Percentiles rank a stretch among this genome's conserved stretches.
Conservation (phyloP, 2,797 vertebrate genomes). For the Peromyscus nudipes region DNA sequence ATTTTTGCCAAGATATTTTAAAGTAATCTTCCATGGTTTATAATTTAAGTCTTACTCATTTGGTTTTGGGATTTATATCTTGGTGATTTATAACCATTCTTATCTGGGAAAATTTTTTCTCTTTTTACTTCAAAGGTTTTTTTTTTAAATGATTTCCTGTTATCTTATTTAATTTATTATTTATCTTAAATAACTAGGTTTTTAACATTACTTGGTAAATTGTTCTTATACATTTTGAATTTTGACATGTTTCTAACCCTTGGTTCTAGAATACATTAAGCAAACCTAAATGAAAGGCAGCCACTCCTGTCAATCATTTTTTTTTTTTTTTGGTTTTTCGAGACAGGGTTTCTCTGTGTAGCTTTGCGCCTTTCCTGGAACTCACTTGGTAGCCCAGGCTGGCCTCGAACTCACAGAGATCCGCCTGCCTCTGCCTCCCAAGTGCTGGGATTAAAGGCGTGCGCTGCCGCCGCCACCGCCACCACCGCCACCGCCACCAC, state of each 20-base stretch:
- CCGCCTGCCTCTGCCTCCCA: too few species aligned
- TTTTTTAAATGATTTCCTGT: not conserved
- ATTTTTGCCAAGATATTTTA: not conserved
- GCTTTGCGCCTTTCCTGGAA: too few species aligned
- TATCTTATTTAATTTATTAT: not conserved
- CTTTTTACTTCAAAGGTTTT: not conserved
- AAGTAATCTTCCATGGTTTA: not conserved
- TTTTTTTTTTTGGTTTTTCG: too few species aligned
- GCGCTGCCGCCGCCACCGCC: too few species aligned
- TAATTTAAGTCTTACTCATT: not conserved
- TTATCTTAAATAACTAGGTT: not conserved
- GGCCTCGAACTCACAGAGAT: too few species aligned
- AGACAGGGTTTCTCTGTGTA: too few species aligned
- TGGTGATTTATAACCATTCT: not conserved
- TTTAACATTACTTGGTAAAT: not conserved
- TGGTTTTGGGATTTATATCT: not conserved
- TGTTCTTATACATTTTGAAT: not conserved
- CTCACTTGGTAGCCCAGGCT: too few species aligned
- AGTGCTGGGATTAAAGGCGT: too few species aligned
- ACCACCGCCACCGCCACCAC: too few species aligned
- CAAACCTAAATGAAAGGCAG: not conserved
- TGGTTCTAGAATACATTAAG: constrained; percentile 3
- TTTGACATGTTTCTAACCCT: not conserved
- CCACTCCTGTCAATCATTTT: not conserved
- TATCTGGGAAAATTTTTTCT: not conserved